These are phyloP conservation scores for Drosophila neotestacea DNA, from an alignment of 2,888 invertebrate species.

Conservation along the genomic window DNA sequence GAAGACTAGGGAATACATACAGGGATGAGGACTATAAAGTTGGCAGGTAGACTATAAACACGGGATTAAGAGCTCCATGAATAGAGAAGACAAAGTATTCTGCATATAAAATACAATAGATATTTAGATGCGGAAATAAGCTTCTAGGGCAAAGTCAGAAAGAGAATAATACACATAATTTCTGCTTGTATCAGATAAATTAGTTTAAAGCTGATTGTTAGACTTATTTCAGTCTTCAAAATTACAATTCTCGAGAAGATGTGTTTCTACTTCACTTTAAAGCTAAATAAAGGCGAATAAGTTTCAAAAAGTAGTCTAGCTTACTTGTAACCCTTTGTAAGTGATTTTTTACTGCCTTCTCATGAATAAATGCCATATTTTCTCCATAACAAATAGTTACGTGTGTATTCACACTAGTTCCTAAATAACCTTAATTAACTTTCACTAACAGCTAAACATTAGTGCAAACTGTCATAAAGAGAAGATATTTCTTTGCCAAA, in stretches of 20 bases:
- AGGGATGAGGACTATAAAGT: constrained; percentile 23
- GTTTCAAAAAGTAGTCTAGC: too few relatives aligned
- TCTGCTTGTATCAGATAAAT: not conserved
- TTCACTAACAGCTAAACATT: not conserved
- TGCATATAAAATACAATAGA: not conserved
- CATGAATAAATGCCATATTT: not conserved
- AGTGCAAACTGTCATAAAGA: not conserved
- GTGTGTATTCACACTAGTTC: not conserved
- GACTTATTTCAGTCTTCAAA: not conserved
- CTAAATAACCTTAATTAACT: constrained; percentile 1
- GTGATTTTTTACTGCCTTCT: not conserved
- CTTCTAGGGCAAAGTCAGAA: not conserved
- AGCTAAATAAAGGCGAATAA: too few relatives aligned
- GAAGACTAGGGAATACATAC: constrained; percentile 25
- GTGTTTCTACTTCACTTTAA: too few relatives aligned
- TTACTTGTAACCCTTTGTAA: too few relatives aligned
- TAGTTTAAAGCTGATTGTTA: not conserved
- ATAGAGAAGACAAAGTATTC: not conserved
- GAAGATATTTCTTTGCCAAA: not conserved
- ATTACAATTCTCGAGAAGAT: not conserved
- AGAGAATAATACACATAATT: not conserved
- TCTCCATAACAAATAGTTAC: not conserved
- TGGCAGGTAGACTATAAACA: constrained; percentile 32
- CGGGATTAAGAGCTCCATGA: constrained; percentile 21
- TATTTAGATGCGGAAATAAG: not conserved